Base-by-base conservation (phyloP, 2,113 vertebrate genomes). In the Phyllopteryx taeniolatus region DNA sequence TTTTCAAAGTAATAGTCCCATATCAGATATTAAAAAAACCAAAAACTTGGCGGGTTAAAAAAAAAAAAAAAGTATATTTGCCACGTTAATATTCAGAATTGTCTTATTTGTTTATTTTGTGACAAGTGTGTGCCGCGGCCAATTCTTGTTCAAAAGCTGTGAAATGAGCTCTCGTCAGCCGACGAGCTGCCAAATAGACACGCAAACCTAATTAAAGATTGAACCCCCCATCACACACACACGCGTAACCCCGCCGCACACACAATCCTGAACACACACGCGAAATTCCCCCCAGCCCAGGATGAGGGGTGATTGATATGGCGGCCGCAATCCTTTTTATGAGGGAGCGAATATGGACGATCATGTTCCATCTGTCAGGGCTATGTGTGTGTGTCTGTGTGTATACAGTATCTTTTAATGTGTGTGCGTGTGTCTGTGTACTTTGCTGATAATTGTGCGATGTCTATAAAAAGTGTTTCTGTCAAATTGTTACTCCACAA, bases 241-340 rank as follows among this genome's bases (percentile, higher is more conserved):
- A 19, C 17, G 7, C 44, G 22, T n/a, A 57, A 14, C 68, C 1
- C n/a, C 53, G 31, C 13, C 49, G 2, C 35, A n/a, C 39, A 2
- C 57, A 19, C 31, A 12, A 19, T 6, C n/a, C 44, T 12, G 44
- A 54, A n/a, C 19, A 54, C 14, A 49, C 63, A 43, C 27, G 8
- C 43, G 3, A 15, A 14, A 22, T 8, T 35, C 11, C 3, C 64
- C 1, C 65, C 69, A 70, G 69, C 76, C 79, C 70, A 56, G 71
- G 72, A 85, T 69, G 84, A 86, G 81, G 83, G 88, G 80, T 86
- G 84, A 88, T 88, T 88, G 88, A 88, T 86, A 86, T 83, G 79
- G 80, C 84, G 79, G 78, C 84, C 78, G 77, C 81, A 76, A 67
- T 86, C 74, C 71, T 84, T 70, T 72, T 85, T 84, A 88, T 88